A percentile compares a stretch with the other conserved stretches of the same genome.
These are phyloP conservation scores for Drosophila chauvacae DNA, from an alignment of 1,140 invertebrate species.

Conservation along the genomic window DNA sequence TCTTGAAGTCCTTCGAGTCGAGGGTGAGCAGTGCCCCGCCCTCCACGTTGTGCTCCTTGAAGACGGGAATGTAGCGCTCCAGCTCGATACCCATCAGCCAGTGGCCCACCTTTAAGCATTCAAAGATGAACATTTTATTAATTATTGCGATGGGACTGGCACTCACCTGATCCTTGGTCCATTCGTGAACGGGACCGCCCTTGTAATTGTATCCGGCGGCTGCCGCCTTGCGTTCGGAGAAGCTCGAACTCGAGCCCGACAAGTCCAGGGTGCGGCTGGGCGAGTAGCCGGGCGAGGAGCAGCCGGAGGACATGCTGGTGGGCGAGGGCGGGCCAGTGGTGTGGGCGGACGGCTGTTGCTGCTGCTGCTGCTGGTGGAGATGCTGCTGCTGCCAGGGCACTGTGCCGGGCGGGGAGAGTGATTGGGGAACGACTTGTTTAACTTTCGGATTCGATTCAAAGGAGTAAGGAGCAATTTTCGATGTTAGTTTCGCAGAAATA, in stretches of 20 bases:
- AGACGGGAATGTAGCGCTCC: constrained; percentile 93
- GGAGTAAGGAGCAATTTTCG: neutral
- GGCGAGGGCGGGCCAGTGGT: constrained; percentile 86
- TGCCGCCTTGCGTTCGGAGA: constrained; percentile 78
- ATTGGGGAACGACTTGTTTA: constrained; percentile 87
- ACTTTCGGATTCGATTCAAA: constrained; percentile 78
- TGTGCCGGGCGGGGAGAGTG: constrained; percentile 86
- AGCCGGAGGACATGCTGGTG: constrained; percentile 88
- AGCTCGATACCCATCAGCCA: constrained; percentile 93
- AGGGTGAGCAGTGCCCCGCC: constrained; percentile 92
- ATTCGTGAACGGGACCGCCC: constrained; percentile 90
- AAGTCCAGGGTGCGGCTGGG: constrained; percentile 85
- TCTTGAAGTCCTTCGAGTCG: constrained; percentile 95
- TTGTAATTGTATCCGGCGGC: constrained; percentile 87
- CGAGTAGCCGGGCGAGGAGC: constrained; percentile 85
- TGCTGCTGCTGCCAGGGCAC: constrained; percentile 86
- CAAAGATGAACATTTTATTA: no score
- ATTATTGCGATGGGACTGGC: neutral
- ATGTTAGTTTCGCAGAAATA: constrained; percentile 24
- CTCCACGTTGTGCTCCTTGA: constrained; percentile 93
- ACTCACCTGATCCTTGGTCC: constrained; percentile 93
- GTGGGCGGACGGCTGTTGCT: constrained; percentile 84
- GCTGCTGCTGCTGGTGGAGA: constrained; percentile 80
- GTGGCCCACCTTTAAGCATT: constrained; percentile 90
- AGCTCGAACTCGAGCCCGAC: constrained; percentile 86